Percentiles rank a stretch among this genome's conserved stretches.
Evolutionary conservation across 2,888 invertebrate species (phyloP).

Genomic region (Phymatocera aterrima): DNA sequence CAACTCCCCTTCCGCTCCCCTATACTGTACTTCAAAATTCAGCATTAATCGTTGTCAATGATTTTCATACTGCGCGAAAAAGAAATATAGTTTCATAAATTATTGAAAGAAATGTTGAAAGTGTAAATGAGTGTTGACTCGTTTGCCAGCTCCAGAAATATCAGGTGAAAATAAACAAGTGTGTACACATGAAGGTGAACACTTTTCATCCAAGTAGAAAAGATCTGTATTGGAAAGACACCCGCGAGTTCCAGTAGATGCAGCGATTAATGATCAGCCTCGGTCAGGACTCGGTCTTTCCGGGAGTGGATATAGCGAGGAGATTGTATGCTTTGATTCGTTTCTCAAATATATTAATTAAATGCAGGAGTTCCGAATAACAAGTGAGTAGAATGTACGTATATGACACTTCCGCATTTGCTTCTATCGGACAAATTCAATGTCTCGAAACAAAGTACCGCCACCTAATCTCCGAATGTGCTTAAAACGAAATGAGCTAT

Average conservation of each 20-base stretch:
- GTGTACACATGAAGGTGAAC: neutral
- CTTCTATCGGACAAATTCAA: neutral
- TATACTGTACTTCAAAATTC: neutral
- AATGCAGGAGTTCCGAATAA: neutral
- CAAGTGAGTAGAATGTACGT: neutral
- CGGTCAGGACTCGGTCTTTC: neutral
- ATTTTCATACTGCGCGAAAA: too few species aligned
- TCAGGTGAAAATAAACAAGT: neutral
- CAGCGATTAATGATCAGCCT: slow-evolving; percentile 11
- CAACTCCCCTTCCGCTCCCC: too few species aligned
- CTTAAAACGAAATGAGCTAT: neutral
- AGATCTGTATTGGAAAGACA: neutral
- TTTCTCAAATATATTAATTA: neutral
- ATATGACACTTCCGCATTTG: neutral
- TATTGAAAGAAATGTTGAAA: too few species aligned
- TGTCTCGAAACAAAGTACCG: neutral
- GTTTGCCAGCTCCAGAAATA: neutral
- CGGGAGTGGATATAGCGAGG: neutral
- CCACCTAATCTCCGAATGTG: neutral
- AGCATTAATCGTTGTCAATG: neutral
- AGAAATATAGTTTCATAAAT: too few species aligned
- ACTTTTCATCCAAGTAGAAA: neutral
- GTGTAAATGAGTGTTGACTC: too few species aligned
- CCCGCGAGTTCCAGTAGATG: neutral
- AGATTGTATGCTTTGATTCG: neutral